Percentiles rank a stretch among this genome's conserved stretches.
phyloP scores from a whole-genome alignment of 2,113 vertebrate genomes.

The Brachypodius melanocephalos region DNA sequence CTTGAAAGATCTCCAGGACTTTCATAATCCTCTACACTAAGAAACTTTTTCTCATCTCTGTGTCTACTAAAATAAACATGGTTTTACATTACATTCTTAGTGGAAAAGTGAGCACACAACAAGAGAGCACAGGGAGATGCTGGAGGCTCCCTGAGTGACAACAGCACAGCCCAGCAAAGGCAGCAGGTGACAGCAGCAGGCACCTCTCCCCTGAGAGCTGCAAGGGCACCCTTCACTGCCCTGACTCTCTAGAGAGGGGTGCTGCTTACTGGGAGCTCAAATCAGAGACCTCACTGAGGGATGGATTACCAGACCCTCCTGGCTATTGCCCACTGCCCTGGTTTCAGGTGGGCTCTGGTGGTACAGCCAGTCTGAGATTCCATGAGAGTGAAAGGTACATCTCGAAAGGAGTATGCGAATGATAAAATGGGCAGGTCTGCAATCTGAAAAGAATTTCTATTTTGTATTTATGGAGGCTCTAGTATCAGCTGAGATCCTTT shows the following conservation, averaged over 20 bases:
- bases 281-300: not conserved
- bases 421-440: not conserved
- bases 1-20: not conserved
- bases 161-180: not conserved
- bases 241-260: not conserved
- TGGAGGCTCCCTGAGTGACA: not conserved
- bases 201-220: not conserved
- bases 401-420: not conserved
- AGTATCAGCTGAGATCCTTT: not conserved
- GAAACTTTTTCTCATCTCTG: not conserved
- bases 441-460: not conserved
- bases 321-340: too few relatives aligned
- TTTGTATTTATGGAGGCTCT: not conserved
- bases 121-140: fast-evolving
- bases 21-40: not conserved
- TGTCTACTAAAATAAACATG: not conserved
- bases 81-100: not conserved
- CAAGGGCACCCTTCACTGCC: not conserved
- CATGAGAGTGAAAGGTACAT: too few relatives aligned
- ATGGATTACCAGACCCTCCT: not conserved
- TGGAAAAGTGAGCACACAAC: not conserved
- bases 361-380: not conserved
- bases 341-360: not conserved
- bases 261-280: not conserved
- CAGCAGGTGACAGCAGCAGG: not conserved